Evolutionary conservation across 35 echinoderm and acorn worm genomes (phyloP), one percentile per base, ranked within the genome.

Genomic region (Hemicentrotus pulcherrimus): DNA sequence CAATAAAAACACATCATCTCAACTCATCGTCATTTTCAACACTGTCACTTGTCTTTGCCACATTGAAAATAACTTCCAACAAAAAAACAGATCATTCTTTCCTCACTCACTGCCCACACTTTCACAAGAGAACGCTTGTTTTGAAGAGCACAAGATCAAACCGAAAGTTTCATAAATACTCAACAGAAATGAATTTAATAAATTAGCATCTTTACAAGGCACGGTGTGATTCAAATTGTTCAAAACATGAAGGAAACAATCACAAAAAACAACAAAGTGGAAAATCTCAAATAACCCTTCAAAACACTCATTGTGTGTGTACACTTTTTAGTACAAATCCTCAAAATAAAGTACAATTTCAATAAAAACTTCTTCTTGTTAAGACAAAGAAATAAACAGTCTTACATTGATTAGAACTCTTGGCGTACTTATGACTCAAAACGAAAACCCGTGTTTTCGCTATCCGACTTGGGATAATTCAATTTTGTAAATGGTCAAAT

Each of bases 111-210:
- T 11, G 10, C 6, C 65, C 22, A 28, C 4, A 78, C 28, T 78
- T n/a, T 28, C 6, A 78, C 22, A 78, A 55, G 2, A 15, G 15
- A 10, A 78, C 28, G 6, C 7, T 28, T 28, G 22, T 78, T 22
- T 18, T 6, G 19, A 78, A 78, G 0, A 78, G 11, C 52, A 59
- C 52, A 11, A 6, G 16, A 78, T 41, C 35, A 78, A 6, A n/a
- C 65, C n/a, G 65, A 78, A 24, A 78, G 19, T 78, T 78, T 78
- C 19, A 90, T 90, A 16, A 32, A 45, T 47, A 90, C n/a, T 90
- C 88, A 90, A 90, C 88, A 90, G 88, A 90, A 90, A 90, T 90
- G n/a, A 28, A 90, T 90, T 90, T 90, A 90, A 45, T 90, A 90
- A 90, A 45, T 90, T 90, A 90, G 19, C 14, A 90, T 90, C 46